Evolutionary conservation across 1,140 invertebrate genomes (phyloP).

Genomic region (Drosophila jambulina): DNA sequence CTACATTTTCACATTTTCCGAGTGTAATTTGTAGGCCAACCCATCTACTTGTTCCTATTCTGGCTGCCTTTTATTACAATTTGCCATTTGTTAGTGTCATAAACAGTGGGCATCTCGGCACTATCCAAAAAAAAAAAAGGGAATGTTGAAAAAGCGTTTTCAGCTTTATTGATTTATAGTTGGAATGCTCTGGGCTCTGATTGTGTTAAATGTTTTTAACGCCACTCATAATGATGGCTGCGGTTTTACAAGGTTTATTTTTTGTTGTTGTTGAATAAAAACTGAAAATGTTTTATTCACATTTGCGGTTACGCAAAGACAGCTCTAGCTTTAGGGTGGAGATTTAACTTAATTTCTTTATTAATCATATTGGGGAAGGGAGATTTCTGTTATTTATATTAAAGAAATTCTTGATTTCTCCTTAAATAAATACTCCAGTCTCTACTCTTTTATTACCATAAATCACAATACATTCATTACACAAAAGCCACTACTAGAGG

Average conservation of each 20-base stretch:
- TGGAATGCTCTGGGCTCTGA: slow-evolving; percentile 48
- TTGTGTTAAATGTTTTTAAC: slow-evolving; percentile 61
- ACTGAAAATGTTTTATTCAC: slow-evolving; percentile 8
- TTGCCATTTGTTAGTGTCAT: slow-evolving; percentile 74
- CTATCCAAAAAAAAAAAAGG: slow-evolving; percentile 14
- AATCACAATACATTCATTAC: slow-evolving; percentile 3
- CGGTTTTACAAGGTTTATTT: slow-evolving; percentile 37
- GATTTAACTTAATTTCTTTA: neutral
- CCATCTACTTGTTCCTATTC: slow-evolving; percentile 18
- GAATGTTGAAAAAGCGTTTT: slow-evolving; percentile 43
- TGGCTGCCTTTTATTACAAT: slow-evolving; percentile 64
- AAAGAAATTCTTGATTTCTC: neutral
- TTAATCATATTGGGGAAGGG: neutral
- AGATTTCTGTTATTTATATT: neutral
- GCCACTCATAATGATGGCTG: slow-evolving; percentile 49
- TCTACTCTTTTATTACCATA: neutral
- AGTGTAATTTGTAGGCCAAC: slow-evolving; percentile 41
- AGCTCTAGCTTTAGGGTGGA: neutral
- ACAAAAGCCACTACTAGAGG: slow-evolving; percentile 8
- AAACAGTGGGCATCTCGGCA: slow-evolving; percentile 37
- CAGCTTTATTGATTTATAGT: slow-evolving; percentile 65
- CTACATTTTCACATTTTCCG: slow-evolving; percentile 48
- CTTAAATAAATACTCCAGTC: neutral
- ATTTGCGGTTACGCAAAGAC: slow-evolving; percentile 15
- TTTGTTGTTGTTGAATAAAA: slow-evolving; percentile 13